Percentiles rank a stretch among this genome's conserved stretches.
Conservation (phyloP, 1,140 invertebrate species). For the Amyelois transitella region DNA sequence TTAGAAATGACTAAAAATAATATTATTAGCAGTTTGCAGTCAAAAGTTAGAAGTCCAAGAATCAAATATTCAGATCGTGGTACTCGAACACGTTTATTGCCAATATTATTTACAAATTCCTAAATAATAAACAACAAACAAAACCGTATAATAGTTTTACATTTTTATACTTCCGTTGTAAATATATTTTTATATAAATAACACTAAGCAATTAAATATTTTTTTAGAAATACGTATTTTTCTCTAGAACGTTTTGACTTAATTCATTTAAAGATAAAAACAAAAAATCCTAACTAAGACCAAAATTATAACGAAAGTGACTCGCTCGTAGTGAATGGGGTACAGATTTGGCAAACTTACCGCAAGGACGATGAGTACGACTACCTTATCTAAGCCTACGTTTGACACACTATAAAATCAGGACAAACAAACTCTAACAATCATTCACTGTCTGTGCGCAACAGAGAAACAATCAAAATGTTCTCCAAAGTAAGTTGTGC, state of each 20-base stretch:
- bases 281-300: background rate
- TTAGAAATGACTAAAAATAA: background rate
- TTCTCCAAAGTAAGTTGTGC: constrained; percentile 39
- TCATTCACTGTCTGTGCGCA: constrained; percentile 14
- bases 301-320: constrained; percentile 4
- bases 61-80: background rate
- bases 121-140: background rate
- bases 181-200: background rate
- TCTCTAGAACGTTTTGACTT: background rate
- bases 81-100: no score
- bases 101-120: background rate
- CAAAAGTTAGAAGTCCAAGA: background rate
- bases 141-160: background rate
- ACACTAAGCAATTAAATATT: no score
- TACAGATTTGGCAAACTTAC: constrained; percentile 7
- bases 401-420: constrained; percentile 7
- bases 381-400: constrained; percentile 2
- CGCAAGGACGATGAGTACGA: constrained; percentile 10
- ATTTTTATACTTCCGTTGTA: background rate
- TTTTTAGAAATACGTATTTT: no score
- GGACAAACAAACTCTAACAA: background rate
- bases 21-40: background rate
- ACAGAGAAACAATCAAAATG: constrained; percentile 30
- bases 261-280: background rate
- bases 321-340: background rate